Percentiles rank a stretch among this genome's conserved stretches.
Evolutionary conservation across 2,113 vertebrate species (phyloP).

Genomic region (Pedionomus torquatus): DNA sequence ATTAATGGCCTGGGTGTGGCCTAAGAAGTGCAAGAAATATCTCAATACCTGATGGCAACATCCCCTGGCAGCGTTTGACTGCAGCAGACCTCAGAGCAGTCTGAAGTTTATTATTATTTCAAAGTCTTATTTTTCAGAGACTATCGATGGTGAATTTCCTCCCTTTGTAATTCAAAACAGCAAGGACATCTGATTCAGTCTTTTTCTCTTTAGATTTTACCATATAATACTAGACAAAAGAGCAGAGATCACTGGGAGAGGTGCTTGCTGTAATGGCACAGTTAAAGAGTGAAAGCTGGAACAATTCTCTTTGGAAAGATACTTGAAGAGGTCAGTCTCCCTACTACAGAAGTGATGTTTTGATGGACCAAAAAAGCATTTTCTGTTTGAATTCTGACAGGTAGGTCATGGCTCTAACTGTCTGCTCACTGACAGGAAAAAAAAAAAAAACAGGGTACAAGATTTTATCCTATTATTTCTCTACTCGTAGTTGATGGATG

Average conservation of each 20-base stretch:
- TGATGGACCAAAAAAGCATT: not conserved
- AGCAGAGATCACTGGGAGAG: not conserved
- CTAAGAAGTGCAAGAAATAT: not conserved
- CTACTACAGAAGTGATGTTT: not conserved
- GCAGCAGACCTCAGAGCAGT: not conserved
- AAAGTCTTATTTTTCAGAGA: not conserved
- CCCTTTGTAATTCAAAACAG: conserved; percentile 14
- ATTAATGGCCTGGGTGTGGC: not conserved
- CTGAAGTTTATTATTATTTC: conserved; percentile 12
- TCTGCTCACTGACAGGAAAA: not conserved
- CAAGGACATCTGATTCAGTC: not conserved
- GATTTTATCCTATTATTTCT: not conserved
- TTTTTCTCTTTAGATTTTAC: not conserved
- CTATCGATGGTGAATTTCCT: not conserved
- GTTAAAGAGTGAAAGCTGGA: conserved; percentile 30
- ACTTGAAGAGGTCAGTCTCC: conserved; percentile 19
- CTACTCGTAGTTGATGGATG: not conserved
- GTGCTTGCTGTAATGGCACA: not conserved
- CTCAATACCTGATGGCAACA: not conserved
- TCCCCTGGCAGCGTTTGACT: not conserved
- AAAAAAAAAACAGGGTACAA: not conserved
- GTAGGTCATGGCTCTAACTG: conserved; percentile 28
- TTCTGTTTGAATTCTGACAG: conserved; percentile 22
- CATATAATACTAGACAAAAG: not conserved
- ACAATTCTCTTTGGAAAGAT: conserved; percentile 10